These are phyloP conservation scores for Diploscapter pachys DNA, from an alignment of 1,140 invertebrate species.

Conservation along the genomic window DNA sequence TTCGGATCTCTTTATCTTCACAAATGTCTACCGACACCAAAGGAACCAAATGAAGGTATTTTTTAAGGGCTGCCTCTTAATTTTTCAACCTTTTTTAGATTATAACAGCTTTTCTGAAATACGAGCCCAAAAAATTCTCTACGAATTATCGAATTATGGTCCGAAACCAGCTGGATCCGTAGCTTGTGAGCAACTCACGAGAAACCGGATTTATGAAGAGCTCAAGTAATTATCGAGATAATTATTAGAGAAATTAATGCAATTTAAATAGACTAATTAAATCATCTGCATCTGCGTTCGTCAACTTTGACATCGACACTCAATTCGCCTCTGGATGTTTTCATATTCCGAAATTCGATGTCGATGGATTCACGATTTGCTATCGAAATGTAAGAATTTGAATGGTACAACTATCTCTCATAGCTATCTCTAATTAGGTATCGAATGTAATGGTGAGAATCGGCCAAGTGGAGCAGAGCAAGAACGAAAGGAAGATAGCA, in stretches of 20 bases:
- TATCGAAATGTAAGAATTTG: slow-evolving; percentile 58
- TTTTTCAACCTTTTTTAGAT: slow-evolving; percentile 15
- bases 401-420: neutral
- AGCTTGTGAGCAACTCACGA: slow-evolving; percentile 34
- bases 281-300: neutral
- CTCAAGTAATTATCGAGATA: slow-evolving; percentile 12
- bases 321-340: slow-evolving; percentile 74
- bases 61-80: neutral
- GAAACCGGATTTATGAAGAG: slow-evolving; percentile 35
- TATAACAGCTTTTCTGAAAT: slow-evolving; percentile 36
- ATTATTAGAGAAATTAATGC: neutral
- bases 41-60: slow-evolving; percentile 28
- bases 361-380: slow-evolving; percentile 65
- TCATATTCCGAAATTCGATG: slow-evolving; percentile 68
- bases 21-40: slow-evolving; percentile 27
- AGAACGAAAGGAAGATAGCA: slow-evolving; percentile 62
- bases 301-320: slow-evolving; percentile 63
- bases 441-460: slow-evolving; percentile 64
- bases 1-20: slow-evolving; percentile 23
- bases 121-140: slow-evolving; percentile 19
- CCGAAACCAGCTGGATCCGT: slow-evolving; percentile 39
- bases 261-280: slow-evolving; percentile 17
- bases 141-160: slow-evolving; percentile 32
- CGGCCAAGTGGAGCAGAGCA: slow-evolving; percentile 26
- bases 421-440: slow-evolving; percentile 70